Evolutionary conservation across 2,888 invertebrate genomes (phyloP).

Genomic region (Tipula vernalis): DNA sequence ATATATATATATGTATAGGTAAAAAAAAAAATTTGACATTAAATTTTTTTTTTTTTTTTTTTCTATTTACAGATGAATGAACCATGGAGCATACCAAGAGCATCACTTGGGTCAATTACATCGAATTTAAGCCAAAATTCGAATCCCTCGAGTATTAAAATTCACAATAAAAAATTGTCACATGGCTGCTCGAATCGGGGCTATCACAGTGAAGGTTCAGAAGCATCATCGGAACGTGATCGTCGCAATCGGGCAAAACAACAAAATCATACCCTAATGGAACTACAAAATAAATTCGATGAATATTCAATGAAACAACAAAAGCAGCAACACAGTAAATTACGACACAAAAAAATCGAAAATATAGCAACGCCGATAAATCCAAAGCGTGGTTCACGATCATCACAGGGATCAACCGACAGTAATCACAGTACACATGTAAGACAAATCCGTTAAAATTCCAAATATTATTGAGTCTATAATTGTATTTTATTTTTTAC

Average conservation of each 20-base stretch:
- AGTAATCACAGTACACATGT: conserved; percentile 71
- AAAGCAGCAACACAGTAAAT: neutral
- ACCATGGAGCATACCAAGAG: conserved; percentile 73
- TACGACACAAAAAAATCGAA: conserved; percentile 6
- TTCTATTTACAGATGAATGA: conserved; percentile 32
- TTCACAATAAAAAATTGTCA: neutral
- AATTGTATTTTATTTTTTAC: conserved; percentile 13
- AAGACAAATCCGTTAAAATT: conserved; percentile 22
- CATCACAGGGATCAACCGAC: conserved; percentile 55
- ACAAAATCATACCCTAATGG: neutral
- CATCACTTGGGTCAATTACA: conserved; percentile 46
- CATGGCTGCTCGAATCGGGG: neutral
- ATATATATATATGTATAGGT: no score
- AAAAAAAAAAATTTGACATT: neutral
- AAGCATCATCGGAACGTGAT: neutral
- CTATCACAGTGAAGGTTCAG: conserved; percentile 9
- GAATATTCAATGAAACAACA: neutral
- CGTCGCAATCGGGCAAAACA: neutral
- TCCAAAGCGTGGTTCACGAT: conserved; percentile 41
- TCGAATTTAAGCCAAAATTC: conserved; percentile 28
- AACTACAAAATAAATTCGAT: conserved; percentile 8
- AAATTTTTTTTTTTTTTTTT: neutral
- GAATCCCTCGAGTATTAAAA: conserved; percentile 21
- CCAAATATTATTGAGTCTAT: neutral
- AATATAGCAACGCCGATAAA: neutral